A percentile compares a stretch with the other conserved stretches of the same genome.
phyloP scores from a whole-genome alignment of 2,797 vertebrate species.

The Sciurus vulgaris region DNA sequence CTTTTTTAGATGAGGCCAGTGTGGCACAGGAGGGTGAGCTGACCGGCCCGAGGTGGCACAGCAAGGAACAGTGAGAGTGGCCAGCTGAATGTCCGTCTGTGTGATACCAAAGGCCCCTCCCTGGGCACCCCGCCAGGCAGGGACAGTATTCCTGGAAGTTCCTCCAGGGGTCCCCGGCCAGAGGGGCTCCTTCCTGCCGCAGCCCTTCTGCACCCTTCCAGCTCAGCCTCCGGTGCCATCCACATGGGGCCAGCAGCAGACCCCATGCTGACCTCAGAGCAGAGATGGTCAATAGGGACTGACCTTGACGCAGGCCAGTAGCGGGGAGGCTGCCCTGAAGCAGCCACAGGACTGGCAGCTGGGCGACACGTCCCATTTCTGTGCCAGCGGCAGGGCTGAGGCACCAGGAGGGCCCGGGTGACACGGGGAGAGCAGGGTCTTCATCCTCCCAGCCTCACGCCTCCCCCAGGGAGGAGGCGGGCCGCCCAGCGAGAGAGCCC shows the following conservation, averaged over 20 bases:
- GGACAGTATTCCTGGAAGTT: rapidly evolving
- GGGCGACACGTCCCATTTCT: rapidly evolving
- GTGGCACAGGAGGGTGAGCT: background rate
- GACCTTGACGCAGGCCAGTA: background rate
- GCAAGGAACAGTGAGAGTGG: background rate
- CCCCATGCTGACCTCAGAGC: background rate
- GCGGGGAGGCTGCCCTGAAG: background rate
- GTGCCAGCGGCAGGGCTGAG: background rate
- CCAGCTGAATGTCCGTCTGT: background rate
- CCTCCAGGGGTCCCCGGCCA: rapidly evolving
- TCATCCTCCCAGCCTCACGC: rapidly evolving
- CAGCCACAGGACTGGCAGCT: background rate
- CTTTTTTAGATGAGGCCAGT: background rate
- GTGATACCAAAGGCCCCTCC: background rate
- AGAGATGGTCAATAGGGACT: no score
- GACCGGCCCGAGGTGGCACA: background rate
- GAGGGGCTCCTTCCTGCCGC: background rate
- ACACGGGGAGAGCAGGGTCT: background rate
- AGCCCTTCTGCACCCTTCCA: background rate
- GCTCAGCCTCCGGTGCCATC: rapidly evolving
- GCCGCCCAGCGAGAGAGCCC: rapidly evolving
- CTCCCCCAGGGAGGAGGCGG: background rate
- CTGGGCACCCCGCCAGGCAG: background rate
- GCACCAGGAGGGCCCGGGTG: background rate
- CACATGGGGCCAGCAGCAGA: background rate